Evolutionary conservation across 2,797 vertebrate species (phyloP), one percentile per base, ranked within the genome.

Genomic region (Percopsis omiscomaycus): DNA sequence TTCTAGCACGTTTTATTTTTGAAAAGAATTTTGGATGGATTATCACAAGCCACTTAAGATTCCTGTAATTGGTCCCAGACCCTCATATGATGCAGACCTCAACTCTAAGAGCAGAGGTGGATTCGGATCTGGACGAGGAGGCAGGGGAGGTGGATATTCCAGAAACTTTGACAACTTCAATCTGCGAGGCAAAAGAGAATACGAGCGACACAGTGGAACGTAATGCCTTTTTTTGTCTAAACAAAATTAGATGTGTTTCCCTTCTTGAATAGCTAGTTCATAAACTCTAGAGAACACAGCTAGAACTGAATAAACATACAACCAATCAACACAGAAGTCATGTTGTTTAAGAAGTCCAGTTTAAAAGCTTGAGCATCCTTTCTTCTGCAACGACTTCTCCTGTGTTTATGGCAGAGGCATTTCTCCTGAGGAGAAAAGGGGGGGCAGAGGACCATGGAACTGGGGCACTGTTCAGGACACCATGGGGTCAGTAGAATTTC

Each of bases 141-240:
- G 85, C 65, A 82, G 92, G 52, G 88, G 92, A 55, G 83, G 85
- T 48, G 90, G 88, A 15, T 88, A 92, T 71, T 71, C 67, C 1
- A 92, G 91, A 80, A 90, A 83, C 68, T 74, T 79, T 0, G 89
- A 92, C 66, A 79, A 81, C 72, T 93, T 93, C 75, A 92, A 92
- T 82, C 87, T 71, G 44, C 93, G 94, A 84, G 93, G 93, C 61
- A 98, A 93, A 75, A 63, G 84, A 54, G 95, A 94, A 62, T 95
- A 91, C 78, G 95, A 96, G 79, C 91, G 93, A 47, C 93, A 92
- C 15, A 92, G 88, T 70, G 92, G 89, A 70, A 95, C 77, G 84
- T 86, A 91, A 93, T 77, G 80, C 83, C 66, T 28, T 5, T 4
- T 3, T 11, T 9, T 60, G 57, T 48, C 9, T 22, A 5, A 29